phyloP scores from a whole-genome alignment of 2,113 vertebrate genomes.

The Proteles cristata region DNA sequence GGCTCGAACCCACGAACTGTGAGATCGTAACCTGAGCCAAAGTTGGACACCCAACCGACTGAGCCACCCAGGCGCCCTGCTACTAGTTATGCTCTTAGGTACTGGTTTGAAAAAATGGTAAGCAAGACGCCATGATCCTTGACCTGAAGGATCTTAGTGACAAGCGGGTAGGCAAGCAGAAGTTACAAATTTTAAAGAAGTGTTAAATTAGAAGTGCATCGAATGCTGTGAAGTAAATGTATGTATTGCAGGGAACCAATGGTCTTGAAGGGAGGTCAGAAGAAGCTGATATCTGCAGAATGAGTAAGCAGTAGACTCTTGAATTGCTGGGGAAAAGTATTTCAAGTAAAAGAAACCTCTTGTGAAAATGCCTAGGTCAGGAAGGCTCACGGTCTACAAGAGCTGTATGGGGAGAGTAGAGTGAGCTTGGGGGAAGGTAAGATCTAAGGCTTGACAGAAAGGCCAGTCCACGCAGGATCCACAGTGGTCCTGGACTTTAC shows the following conservation, averaged over 20 bases:
- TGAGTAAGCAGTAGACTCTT: background rate
- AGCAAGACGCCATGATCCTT: background rate
- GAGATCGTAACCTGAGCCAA: too few relatives aligned
- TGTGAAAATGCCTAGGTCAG: background rate
- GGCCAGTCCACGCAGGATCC: background rate
- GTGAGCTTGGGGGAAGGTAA: background rate
- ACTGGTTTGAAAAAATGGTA: background rate
- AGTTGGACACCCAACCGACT: too few relatives aligned
- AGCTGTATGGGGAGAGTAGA: background rate
- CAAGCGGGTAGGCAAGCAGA: background rate
- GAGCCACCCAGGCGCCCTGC: too few relatives aligned
- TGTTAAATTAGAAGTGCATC: background rate
- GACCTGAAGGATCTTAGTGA: background rate
- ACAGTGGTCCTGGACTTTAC: background rate
- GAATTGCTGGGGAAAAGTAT: background rate
- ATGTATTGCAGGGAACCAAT: background rate
- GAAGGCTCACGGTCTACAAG: background rate
- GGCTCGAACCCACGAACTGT: too few relatives aligned
- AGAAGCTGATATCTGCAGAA: background rate
- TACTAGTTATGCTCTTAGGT: background rate
- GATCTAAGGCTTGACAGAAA: background rate
- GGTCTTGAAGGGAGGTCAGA: background rate
- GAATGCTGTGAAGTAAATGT: background rate
- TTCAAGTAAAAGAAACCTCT: background rate
- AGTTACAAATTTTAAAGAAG: background rate